These are phyloP conservation scores for Entomyzon cyanotis DNA, from an alignment of 2,113 vertebrate genomes.

Conservation along the genomic window DNA sequence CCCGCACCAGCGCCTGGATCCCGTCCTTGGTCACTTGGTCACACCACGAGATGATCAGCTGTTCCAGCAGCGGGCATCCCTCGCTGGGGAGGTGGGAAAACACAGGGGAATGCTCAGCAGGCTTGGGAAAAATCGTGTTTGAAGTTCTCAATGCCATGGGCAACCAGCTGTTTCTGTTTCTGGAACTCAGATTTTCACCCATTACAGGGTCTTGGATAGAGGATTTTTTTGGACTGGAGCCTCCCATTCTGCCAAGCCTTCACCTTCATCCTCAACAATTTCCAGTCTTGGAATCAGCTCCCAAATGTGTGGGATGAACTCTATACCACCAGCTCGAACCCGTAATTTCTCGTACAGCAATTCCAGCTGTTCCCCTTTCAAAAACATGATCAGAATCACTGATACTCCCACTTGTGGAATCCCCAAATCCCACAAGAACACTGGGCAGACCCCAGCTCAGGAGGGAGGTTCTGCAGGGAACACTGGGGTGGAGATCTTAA, in stretches of 20 bases:
- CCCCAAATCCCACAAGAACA: not conserved
- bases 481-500: not conserved
- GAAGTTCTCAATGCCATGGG: no score
- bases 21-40: slow-evolving; percentile 99
- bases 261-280: no score
- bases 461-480: accelerated
- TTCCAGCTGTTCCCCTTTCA: no score
- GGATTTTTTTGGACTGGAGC: no score
- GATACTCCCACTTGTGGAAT: not conserved
- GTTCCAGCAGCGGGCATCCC: slow-evolving; percentile 96
- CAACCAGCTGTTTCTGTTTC: no score
- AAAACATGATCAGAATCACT: not conserved
- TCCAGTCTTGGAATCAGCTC: no score
- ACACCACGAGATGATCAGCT: slow-evolving; percentile 98
- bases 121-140: not conserved
- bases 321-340: no score
- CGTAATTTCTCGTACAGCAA: no score
- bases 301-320: no score
- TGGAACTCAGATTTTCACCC: no score
- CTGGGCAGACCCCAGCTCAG: not conserved
- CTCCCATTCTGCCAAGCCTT: no score
- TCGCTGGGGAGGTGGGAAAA: slow-evolving; percentile 74
- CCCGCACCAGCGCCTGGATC: slow-evolving; percentile 92
- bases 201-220: no score
- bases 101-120: not conserved